phyloP scores from a whole-genome alignment of 2,113 vertebrate species.

The Ramphastos sulfuratus region DNA sequence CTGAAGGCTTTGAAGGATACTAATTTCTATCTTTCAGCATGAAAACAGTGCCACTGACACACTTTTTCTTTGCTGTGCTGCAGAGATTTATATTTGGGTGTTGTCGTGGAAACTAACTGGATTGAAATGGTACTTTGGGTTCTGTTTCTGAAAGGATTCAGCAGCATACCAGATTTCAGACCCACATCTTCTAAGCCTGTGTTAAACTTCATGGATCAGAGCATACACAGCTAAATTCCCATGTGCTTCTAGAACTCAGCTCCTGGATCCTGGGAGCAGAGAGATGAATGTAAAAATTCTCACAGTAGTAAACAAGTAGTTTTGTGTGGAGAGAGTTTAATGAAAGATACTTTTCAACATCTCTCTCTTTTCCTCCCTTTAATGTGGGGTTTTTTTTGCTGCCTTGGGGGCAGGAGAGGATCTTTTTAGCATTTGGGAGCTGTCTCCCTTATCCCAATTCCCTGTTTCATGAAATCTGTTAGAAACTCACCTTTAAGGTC shows the following conservation, averaged over 20 bases:
- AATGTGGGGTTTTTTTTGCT: neutral
- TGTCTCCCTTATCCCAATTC: neutral
- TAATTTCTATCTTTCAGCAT: neutral
- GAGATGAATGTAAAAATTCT: neutral
- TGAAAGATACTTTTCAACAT: neutral
- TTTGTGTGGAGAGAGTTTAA: neutral
- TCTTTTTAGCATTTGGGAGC: neutral
- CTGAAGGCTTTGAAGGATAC: neutral
- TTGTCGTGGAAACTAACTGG: slow-evolving; percentile 9
- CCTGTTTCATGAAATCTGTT: neutral
- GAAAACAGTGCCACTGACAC: neutral
- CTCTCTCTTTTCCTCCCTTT: neutral
- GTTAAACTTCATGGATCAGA: neutral
- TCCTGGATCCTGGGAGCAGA: neutral
- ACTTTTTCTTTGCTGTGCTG: neutral
- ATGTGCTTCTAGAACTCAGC: neutral
- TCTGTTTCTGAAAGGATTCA: neutral
- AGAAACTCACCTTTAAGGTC: neutral
- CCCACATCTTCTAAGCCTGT: neutral
- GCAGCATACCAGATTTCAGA: neutral
- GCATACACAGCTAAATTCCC: neutral
- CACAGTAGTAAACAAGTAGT: neutral
- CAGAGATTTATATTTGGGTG: neutral
- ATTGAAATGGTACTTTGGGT: neutral
- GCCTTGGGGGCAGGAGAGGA: too few relatives aligned